Evolutionary conservation across 2,113 vertebrate species (phyloP).

Genomic region (Eulemur macaco): DNA sequence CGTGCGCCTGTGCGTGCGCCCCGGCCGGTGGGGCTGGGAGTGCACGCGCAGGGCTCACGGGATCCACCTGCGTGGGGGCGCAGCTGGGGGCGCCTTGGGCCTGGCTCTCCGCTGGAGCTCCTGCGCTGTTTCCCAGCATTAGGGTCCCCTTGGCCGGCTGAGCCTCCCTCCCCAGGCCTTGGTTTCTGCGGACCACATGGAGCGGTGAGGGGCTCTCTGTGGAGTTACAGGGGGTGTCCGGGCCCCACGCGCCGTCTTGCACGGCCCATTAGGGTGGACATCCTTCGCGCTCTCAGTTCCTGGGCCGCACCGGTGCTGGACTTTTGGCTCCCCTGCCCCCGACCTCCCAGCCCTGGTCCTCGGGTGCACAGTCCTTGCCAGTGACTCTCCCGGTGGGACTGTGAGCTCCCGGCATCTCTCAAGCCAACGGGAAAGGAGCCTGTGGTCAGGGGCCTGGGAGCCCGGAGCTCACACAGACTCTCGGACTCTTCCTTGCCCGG

Average conservation of each 20-base stretch:
- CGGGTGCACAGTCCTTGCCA: neutral
- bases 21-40: neutral
- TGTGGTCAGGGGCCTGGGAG: neutral
- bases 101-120: neutral
- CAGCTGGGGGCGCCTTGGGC: slow-evolving; percentile 6
- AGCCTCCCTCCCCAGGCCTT: neutral
- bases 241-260: neutral
- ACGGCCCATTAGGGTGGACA: neutral
- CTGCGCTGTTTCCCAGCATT: neutral
- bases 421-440: neutral
- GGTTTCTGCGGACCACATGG: slow-evolving; percentile 11
- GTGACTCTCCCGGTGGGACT: neutral
- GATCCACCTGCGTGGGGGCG: neutral
- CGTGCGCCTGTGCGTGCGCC: slow-evolving; percentile 35
- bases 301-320: neutral
- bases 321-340: neutral
- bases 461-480: neutral
- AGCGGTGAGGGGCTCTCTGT: neutral
- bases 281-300: neutral
- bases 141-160: neutral
- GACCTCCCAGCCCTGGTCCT: neutral
- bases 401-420: neutral
- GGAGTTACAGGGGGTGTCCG: neutral
- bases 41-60: neutral
- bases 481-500: neutral